Conservation (phyloP, 2,797 vertebrate genomes). For the Coluber constrictor region DNA sequence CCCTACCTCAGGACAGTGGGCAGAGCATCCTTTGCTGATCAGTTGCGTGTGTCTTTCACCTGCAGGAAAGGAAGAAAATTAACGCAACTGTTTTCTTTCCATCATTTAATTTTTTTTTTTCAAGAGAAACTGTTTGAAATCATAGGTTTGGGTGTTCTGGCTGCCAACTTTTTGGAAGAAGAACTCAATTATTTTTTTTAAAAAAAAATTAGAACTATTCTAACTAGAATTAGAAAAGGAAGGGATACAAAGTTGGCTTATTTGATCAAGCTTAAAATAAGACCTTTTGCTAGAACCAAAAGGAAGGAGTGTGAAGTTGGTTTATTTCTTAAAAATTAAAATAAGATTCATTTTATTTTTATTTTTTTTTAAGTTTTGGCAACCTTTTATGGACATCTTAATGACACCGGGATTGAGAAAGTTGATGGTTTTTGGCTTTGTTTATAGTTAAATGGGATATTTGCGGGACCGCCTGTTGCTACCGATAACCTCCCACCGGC, state of each 20-base stretch:
- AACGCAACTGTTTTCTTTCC: neutral
- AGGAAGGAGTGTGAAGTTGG: no score
- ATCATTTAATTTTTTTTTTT: neutral
- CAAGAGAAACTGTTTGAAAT: neutral
- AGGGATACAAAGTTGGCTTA: no score
- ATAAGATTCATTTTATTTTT: no score
- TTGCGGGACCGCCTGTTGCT: no score
- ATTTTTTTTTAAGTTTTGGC: neutral
- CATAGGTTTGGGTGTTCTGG: neutral
- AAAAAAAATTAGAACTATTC: no score
- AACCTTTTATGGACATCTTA: neutral
- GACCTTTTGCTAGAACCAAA: no score
- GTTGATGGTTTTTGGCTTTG: neutral
- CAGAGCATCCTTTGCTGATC: conserved; percentile 57
- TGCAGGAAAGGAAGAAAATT: neutral
- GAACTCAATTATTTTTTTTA: no score
- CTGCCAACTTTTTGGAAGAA: neutral
- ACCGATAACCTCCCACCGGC: no score
- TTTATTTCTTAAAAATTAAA: no score
- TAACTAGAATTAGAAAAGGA: no score
- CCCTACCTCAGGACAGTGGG: neutral
- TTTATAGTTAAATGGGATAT: neutral
- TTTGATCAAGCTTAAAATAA: no score
- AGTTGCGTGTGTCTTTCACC: neutral
- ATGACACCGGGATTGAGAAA: neutral